Evolutionary conservation across 2,888 invertebrate genomes (phyloP).

Genomic region (Cheilosia pagana): DNA sequence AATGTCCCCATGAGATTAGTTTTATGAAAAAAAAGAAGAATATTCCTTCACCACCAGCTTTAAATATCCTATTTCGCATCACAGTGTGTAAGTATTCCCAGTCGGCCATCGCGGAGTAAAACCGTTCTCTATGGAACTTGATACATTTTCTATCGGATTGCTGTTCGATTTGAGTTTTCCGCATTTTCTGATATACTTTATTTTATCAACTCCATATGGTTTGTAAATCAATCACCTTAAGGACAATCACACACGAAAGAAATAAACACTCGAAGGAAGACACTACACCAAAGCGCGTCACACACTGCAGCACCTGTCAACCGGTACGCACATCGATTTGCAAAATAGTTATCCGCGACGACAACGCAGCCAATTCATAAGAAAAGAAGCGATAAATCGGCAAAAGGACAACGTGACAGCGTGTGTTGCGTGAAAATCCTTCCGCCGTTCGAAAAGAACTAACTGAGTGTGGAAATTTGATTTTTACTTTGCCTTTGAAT

Average conservation of each 20-base stretch:
- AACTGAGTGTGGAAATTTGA: conserved; percentile 78
- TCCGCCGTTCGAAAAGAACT: conserved; percentile 82
- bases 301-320: conserved; percentile 58
- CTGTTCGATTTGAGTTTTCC: conserved; percentile 20
- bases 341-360: conserved; percentile 20
- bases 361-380: conserved; percentile 31
- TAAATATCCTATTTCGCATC: conserved; percentile 55
- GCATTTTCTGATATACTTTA: conserved; percentile 10
- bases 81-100: conserved; percentile 42
- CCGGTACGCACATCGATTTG: conserved; percentile 47
- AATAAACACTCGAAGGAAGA: conserved; percentile 28
- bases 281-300: conserved; percentile 21
- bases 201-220: conserved; percentile 27
- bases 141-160: conserved; percentile 42
- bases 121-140: conserved; percentile 46
- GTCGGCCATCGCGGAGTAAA: conserved; percentile 23
- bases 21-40: no score
- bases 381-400: conserved; percentile 42
- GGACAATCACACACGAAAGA: conserved; percentile 9
- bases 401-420: conserved; percentile 56
- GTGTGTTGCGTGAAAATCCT: conserved; percentile 81
- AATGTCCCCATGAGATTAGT: no score
- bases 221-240: conserved; percentile 37
- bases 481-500: conserved; percentile 72
- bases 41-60: conserved; percentile 32